These are phyloP conservation scores for Actias luna DNA, from an alignment of 2,888 invertebrate species.

Conservation along the genomic window DNA sequence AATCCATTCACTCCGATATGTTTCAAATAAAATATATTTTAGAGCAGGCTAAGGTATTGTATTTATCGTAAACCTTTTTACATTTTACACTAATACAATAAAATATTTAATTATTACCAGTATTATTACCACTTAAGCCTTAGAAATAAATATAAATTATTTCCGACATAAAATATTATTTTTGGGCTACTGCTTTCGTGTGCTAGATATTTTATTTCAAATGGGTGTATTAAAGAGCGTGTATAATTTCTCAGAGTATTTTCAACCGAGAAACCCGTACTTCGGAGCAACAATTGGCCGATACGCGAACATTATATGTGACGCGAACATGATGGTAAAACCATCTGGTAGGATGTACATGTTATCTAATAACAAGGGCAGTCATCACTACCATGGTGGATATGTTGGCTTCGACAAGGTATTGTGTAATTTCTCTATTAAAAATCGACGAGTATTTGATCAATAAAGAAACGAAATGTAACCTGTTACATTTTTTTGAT, in stretches of 20 bases:
- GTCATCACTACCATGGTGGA: constrained; percentile 92
- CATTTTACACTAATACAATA: neutral
- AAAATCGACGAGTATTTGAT: neutral
- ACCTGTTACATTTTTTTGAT: neutral
- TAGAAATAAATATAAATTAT: neutral
- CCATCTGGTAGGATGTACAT: constrained; percentile 83
- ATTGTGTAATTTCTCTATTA: neutral
- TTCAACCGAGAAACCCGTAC: constrained; percentile 86
- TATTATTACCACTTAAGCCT: neutral
- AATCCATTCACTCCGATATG: neutral
- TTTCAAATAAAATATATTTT: neutral
- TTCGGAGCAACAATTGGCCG: constrained; percentile 95
- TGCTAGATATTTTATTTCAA: neutral
- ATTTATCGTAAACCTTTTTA: neutral
- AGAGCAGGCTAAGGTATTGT: neutral
- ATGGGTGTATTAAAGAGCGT: neutral
- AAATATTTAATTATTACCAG: neutral
- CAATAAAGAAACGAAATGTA: neutral
- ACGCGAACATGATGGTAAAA: constrained; percentile 86
- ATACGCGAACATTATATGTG: constrained; percentile 90
- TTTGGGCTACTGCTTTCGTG: neutral
- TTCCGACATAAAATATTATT: neutral
- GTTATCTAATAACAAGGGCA: constrained; percentile 87
- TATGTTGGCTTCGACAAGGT: constrained; percentile 90
- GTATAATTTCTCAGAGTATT: constrained; percentile 81